Evolutionary conservation across 2,888 invertebrate species (phyloP).

Genomic region (Ichneumoninae sp.): DNA sequence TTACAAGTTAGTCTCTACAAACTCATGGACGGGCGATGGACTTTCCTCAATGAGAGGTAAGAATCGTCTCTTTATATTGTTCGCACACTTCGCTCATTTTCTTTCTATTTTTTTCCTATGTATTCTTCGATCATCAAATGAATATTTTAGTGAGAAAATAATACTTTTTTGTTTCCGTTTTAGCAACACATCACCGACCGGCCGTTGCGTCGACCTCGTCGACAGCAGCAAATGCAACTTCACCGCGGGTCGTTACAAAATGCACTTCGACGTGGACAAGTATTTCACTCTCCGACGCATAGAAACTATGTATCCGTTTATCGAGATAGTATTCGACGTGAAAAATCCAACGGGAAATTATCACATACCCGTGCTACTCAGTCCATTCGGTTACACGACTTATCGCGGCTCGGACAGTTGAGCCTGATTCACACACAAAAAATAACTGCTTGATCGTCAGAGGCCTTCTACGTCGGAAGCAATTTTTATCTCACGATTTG

Average conservation of each 20-base stretch:
- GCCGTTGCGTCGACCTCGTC: constrained; percentile 88
- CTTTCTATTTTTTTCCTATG: not conserved
- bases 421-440: constrained; percentile 40
- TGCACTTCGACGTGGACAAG: constrained; percentile 90
- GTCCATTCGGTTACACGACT: constrained; percentile 91
- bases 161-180: constrained; percentile 67
- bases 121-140: not conserved
- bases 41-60: constrained; percentile 86
- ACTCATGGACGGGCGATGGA: constrained; percentile 88
- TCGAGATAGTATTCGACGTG: constrained; percentile 91
- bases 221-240: constrained; percentile 85
- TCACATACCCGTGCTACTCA: constrained; percentile 91
- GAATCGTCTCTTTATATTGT: constrained; percentile 43
- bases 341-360: constrained; percentile 88
- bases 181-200: constrained; percentile 87
- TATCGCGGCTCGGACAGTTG: constrained; percentile 88
- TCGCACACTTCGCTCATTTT: not conserved
- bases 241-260: constrained; percentile 89
- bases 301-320: constrained; percentile 90
- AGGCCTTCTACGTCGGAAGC: constrained; percentile 32
- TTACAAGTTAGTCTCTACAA: constrained; percentile 89
- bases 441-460: constrained; percentile 8
- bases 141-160: constrained; percentile 3
- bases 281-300: constrained; percentile 88
- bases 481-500: constrained; percentile 6